Base-by-base conservation (phyloP, 2,113 vertebrate species). In the Notiomystis cincta region DNA sequence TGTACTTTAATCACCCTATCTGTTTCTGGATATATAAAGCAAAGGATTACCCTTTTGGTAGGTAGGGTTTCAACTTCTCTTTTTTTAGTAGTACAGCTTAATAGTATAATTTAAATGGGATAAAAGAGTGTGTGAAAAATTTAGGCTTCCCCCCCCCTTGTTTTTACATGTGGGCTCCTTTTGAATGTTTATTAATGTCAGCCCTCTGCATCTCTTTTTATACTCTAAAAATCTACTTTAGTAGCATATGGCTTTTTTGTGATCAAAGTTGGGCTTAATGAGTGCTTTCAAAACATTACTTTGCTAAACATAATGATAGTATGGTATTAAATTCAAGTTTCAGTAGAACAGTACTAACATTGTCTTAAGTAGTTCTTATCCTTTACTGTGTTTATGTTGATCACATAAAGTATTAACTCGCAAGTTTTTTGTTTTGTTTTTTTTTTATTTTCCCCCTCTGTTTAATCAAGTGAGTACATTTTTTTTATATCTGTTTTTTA, bases 11-110 rank as follows among this genome's bases (percentile, higher is more conserved):
- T 90, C 13, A 0, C 48, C n/a, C 48, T 81, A 21, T 81, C 57
- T 95, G 20, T 86, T 95, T 95, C 23, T 56, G 72, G 21, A 22
- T 40, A 73, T 73, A 65, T 87, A 87, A 94, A 71, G 66, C 42
- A 70, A 81, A 38, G 61, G 23, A 60, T 87, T 92, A 81, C 33
- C 20, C 33, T 92, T 61, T 58, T 54, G 56, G 10, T 78, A 66
- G 84, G 53, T 40, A 82, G n/a, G 56, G 72, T 95, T 96, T 10
- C 44, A 38, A n/a, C 24, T 33, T 79, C 27, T 81, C 65, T 22
- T 82, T 48, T 35, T 69, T 45, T 42, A 31, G 13, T 42, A 78
- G 8, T 64, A 62, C 30, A 44, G 50, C 16, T 78, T 82, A 93
- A 40, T 50, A 56, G 20, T 64, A 42, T 37, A 23, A 42, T 76